Evolutionary conservation across 1,140 invertebrate species (phyloP).

Genomic region (Mya arenaria): DNA sequence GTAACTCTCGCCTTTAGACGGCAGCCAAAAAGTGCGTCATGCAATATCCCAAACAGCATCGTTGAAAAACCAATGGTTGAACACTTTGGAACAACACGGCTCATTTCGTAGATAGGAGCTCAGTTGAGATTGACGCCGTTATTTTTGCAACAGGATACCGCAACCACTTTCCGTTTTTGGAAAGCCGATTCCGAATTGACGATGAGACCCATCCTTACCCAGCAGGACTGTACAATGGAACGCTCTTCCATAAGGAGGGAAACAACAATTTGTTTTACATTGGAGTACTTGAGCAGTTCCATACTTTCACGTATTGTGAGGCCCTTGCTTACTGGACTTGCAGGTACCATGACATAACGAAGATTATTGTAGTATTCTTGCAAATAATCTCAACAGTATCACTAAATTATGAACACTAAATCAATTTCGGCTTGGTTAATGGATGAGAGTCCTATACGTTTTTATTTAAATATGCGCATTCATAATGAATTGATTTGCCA

Average conservation of each 20-base stretch:
- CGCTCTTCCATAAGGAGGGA: neutral
- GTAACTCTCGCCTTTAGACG: neutral
- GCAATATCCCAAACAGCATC: neutral
- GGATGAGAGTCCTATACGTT: too few relatives aligned
- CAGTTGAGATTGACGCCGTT: neutral
- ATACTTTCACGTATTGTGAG: neutral
- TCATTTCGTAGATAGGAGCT: neutral
- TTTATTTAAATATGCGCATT: too few relatives aligned
- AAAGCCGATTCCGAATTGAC: neutral
- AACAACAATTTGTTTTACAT: constrained; percentile 11
- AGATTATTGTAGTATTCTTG: too few relatives aligned
- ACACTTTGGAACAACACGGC: neutral
- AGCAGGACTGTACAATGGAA: constrained; percentile 35
- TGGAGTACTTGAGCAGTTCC: neutral
- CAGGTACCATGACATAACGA: too few relatives aligned
- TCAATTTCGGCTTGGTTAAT: too few relatives aligned
- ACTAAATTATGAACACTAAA: too few relatives aligned
- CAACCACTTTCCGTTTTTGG: constrained; percentile 5
- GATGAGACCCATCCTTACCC: constrained; percentile 9
- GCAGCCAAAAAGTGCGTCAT: neutral
- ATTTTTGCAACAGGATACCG: neutral
- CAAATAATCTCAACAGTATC: too few relatives aligned
- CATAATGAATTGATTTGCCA: too few relatives aligned
- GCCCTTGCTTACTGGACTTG: neutral
- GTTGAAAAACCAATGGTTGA: constrained; percentile 1